These are phyloP conservation scores for Hemicentrotus pulcherrimus DNA, from an alignment of 35 echinoderm and acorn worm genomes.

Conservation along the genomic window DNA sequence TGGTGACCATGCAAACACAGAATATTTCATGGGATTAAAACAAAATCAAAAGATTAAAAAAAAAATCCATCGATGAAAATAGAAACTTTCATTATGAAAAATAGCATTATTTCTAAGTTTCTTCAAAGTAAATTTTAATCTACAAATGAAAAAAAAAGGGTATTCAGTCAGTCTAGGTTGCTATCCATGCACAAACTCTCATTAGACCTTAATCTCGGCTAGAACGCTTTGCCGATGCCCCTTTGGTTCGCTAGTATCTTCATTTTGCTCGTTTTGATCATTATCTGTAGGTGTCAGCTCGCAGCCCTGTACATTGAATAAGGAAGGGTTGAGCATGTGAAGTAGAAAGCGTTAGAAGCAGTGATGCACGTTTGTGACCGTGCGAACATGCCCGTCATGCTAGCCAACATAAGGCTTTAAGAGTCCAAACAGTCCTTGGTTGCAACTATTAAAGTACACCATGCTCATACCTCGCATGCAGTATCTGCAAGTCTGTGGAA, in stretches of 20 bases:
- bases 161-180: background rate
- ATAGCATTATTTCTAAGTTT: background rate
- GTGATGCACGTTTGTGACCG: background rate
- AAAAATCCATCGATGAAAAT: too few relatives aligned
- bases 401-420: background rate
- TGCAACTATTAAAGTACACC: background rate
- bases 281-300: background rate
- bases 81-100: background rate
- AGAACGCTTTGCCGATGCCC: slow-evolving; percentile 35
- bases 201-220: slow-evolving; percentile 7
- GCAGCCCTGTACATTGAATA: background rate
- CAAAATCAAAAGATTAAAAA: too few relatives aligned
- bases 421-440: background rate
- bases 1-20: background rate
- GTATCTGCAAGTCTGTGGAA: background rate
- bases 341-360: slow-evolving; percentile 14
- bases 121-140: background rate
- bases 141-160: background rate
- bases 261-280: background rate
- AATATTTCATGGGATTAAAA: background rate
- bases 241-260: background rate
- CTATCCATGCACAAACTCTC: background rate
- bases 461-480: background rate
- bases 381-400: background rate
- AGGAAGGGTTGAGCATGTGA: background rate